These are phyloP conservation scores for Xanthorhoe designata DNA, from an alignment of 2,888 invertebrate species.

Conservation along the genomic window DNA sequence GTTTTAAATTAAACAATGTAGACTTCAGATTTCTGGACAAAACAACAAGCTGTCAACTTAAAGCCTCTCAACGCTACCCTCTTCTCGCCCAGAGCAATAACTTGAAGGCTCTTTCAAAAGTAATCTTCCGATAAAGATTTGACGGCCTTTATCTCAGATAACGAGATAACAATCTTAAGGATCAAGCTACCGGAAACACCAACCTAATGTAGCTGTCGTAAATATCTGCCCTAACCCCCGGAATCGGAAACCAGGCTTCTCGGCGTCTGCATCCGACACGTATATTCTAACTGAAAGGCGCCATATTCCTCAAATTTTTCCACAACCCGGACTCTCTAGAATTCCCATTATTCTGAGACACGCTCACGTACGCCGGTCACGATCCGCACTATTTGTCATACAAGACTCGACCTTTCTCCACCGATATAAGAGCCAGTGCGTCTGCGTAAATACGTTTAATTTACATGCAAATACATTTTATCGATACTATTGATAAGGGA, in stretches of 20 bases:
- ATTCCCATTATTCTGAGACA: constrained; percentile 37
- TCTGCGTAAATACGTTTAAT: constrained; percentile 35
- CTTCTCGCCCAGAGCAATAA: not conserved
- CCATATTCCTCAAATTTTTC: constrained; percentile 38
- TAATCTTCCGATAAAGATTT: not conserved
- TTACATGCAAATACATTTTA: constrained; percentile 48
- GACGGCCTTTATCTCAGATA: constrained; percentile 1
- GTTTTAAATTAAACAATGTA: too few relatives aligned
- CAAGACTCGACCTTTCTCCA: constrained; percentile 36
- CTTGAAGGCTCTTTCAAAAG: not conserved
- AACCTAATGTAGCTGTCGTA: constrained; percentile 9
- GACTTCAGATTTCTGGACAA: too few relatives aligned
- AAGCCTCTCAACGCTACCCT: not conserved
- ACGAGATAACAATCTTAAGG: not conserved
- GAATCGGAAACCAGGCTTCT: not conserved
- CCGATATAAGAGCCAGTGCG: constrained; percentile 13
- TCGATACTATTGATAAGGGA: constrained; percentile 45
- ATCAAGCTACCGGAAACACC: not conserved
- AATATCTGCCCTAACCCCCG: constrained; percentile 7
- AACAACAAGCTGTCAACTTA: not conserved
- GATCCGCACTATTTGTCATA: constrained; percentile 12
- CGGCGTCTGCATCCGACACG: constrained; percentile 7
- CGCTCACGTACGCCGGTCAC: constrained; percentile 38
- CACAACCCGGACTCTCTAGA: constrained; percentile 35
- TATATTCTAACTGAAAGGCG: constrained; percentile 14